Percentiles rank a stretch among this genome's conserved stretches.
Evolutionary conservation across 2,888 invertebrate species (phyloP).

Genomic region (Himalopsyche anomala): DNA sequence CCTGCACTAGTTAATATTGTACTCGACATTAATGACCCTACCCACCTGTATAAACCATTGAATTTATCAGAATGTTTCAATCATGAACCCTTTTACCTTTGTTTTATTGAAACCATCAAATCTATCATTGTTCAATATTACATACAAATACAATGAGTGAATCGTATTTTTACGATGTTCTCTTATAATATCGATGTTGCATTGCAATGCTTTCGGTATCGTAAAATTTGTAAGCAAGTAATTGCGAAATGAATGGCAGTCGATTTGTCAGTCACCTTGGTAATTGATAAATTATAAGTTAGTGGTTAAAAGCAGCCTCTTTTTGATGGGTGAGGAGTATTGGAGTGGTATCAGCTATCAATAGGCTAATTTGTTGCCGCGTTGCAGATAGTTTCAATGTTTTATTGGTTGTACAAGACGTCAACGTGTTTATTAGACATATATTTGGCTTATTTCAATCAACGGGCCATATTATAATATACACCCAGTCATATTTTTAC

Average conservation of each 20-base stretch:
- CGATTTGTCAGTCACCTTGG: conserved; percentile 39
- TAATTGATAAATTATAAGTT: conserved; percentile 30
- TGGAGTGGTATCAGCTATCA: not conserved
- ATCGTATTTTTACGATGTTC: not conserved
- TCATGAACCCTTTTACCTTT: not conserved
- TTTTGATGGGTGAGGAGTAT: conserved; percentile 12
- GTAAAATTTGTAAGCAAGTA: conserved; percentile 3
- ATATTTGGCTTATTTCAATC: no score
- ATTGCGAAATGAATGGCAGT: not conserved
- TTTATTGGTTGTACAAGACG: not conserved
- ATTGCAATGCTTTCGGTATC: not conserved
- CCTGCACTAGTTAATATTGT: no score
- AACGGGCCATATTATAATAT: no score
- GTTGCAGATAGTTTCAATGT: conserved; percentile 15
- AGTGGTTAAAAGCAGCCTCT: not conserved
- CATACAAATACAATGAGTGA: not conserved
- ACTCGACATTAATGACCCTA: no score
- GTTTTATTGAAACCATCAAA: not conserved
- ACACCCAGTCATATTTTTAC: no score
- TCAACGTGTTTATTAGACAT: no score
- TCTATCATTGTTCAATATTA: not conserved
- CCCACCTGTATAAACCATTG: no score
- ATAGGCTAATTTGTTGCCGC: not conserved
- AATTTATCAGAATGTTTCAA: not conserved
- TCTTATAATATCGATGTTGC: not conserved